These are phyloP conservation scores for Drosophila greeni DNA, from an alignment of 2,888 invertebrate genomes.

Conservation along the genomic window DNA sequence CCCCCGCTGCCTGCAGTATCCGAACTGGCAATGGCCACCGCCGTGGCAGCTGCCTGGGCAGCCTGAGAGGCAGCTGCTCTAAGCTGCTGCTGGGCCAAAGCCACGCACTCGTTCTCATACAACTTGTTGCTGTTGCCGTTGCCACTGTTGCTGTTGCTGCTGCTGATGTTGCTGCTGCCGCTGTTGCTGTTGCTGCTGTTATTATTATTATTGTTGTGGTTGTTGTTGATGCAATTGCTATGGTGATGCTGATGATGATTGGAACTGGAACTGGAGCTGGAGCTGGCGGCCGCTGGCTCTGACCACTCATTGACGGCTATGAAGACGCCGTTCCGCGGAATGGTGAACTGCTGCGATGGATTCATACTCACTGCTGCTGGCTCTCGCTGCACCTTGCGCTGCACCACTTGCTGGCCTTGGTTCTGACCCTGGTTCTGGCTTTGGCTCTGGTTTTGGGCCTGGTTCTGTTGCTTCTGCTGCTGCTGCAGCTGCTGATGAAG, in stretches of 20 bases:
- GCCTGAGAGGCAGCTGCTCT: conserved; percentile 56
- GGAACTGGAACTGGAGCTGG: conserved; percentile 12
- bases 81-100: conserved; percentile 32
- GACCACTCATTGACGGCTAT: conserved; percentile 84
- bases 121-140: conserved; percentile 26
- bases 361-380: conserved; percentile 32
- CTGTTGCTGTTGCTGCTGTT: too few relatives aligned
- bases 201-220: conserved; percentile 29
- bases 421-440: background rate
- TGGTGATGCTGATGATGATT: conserved; percentile 29
- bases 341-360: conserved; percentile 69
- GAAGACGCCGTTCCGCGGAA: conserved; percentile 81
- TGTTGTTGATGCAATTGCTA: conserved; percentile 38
- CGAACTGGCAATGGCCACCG: conserved; percentile 20
- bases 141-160: conserved; percentile 12
- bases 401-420: conserved; percentile 18
- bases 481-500: conserved; percentile 25
- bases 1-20: background rate
- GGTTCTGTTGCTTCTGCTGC: conserved; percentile 28
- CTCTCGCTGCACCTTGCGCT: conserved; percentile 22
- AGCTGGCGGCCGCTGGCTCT: conserved; percentile 48
- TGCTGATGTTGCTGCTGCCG: conserved; percentile 23
- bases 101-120: conserved; percentile 34
- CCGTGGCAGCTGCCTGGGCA: conserved; percentile 33
- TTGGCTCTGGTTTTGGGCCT: background rate